A percentile compares a stretch with the other conserved stretches of the same genome.
Evolutionary conservation across 2,797 vertebrate genomes (phyloP).

Genomic region (Eleutherodactylus coqui): DNA sequence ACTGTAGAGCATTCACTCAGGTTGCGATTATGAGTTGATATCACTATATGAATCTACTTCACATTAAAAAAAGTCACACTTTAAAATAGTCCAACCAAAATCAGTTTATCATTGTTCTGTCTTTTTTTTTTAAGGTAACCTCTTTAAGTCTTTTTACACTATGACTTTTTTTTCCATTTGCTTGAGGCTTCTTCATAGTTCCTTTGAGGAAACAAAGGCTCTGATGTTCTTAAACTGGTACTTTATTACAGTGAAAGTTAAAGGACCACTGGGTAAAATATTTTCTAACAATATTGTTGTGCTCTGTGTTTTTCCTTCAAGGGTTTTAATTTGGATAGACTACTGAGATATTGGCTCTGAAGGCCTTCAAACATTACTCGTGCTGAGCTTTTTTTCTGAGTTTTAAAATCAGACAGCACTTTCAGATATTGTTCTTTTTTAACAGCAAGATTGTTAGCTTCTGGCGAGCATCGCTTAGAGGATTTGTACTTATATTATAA

Average conservation of each 20-base stretch:
- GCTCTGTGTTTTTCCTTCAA: conserved; percentile 44
- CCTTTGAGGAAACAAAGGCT: conserved; percentile 45
- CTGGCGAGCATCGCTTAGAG: conserved; percentile 48
- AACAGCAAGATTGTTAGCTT: conserved; percentile 24
- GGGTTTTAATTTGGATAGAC: conserved; percentile 51
- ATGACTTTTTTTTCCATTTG: conserved; percentile 58
- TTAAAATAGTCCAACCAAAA: conserved; percentile 23
- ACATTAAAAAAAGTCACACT: conserved; percentile 23
- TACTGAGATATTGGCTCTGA: conserved; percentile 58
- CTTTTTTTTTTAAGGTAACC: conserved; percentile 45
- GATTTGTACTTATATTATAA: conserved; percentile 58
- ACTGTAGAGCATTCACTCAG: neutral
- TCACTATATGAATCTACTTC: neutral
- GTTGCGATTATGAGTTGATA: neutral
- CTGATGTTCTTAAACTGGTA: conserved; percentile 44
- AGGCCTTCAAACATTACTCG: conserved; percentile 59
- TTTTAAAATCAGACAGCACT: conserved; percentile 44
- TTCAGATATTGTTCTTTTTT: conserved; percentile 52
- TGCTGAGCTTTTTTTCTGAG: conserved; percentile 58
- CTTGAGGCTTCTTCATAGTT: conserved; percentile 59
- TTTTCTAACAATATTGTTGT: conserved; percentile 53
- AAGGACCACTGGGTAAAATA: conserved; percentile 50
- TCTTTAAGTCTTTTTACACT: conserved; percentile 54
- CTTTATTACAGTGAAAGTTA: conserved; percentile 56
- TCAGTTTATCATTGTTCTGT: conserved; percentile 33